Conservation (phyloP, 2,888 invertebrate species). For the Morinoia aosen region DNA sequence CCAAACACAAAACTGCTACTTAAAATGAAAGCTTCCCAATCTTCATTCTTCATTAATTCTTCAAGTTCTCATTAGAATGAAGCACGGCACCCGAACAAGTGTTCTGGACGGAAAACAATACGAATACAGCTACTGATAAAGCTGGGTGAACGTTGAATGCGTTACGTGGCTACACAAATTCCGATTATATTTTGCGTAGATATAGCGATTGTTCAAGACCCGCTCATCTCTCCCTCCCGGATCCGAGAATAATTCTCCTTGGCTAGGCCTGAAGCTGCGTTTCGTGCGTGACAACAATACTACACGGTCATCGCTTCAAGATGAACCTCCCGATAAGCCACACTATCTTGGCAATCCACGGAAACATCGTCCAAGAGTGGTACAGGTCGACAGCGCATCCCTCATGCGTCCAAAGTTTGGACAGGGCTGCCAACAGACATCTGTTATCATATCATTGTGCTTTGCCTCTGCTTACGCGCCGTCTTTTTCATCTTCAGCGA, state of each 20-base stretch:
- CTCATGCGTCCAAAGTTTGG: slow-evolving; percentile 25
- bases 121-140: not conserved
- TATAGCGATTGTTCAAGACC: not conserved
- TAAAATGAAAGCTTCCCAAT: not conserved
- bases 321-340: slow-evolving; percentile 1
- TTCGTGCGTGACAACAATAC: slow-evolving; percentile 30
- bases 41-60: not conserved
- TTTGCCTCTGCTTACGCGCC: not conserved
- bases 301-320: slow-evolving; percentile 20
- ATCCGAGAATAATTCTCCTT: not conserved
- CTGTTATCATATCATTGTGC: not conserved
- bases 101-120: not conserved
- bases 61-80: not conserved
- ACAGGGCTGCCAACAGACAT: slow-evolving; percentile 25
- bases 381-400: slow-evolving; percentile 19
- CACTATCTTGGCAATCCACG: slow-evolving; percentile 6
- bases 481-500: not conserved
- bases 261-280: slow-evolving; percentile 11
- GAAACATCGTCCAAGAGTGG: slow-evolving; percentile 32
- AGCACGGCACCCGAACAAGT: not conserved
- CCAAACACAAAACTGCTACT: not conserved
- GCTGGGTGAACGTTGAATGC: not conserved
- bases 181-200: not conserved
- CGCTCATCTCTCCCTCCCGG: not conserved
- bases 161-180: not conserved